These are phyloP conservation scores for Holacanthella duospinosa DNA, from an alignment of 2,888 invertebrate species.

Conservation along the genomic window DNA sequence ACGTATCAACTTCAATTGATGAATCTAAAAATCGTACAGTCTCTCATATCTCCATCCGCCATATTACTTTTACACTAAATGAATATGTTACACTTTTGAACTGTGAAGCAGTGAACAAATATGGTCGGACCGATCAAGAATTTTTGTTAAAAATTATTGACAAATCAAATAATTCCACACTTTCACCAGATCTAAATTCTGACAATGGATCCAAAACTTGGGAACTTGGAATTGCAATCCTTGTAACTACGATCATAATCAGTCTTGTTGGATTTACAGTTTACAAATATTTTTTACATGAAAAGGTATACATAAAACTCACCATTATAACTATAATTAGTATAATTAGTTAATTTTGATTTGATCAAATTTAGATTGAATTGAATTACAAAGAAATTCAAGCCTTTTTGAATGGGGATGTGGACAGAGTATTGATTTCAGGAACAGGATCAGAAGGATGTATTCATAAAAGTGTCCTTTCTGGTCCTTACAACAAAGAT, in stretches of 20 bases:
- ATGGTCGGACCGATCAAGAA: background rate
- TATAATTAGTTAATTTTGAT: background rate
- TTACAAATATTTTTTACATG: background rate
- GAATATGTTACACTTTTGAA: background rate
- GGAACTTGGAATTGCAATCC: background rate
- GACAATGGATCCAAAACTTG: background rate
- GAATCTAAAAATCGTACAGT: background rate
- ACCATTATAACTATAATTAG: background rate
- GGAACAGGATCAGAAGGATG: background rate
- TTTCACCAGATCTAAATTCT: background rate
- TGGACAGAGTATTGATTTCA: background rate
- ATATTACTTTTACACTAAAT: background rate
- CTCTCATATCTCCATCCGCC: background rate
- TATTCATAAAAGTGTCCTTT: background rate
- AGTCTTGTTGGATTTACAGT: background rate
- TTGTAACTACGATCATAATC: background rate
- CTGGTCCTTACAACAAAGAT: background rate
- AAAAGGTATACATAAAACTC: background rate
- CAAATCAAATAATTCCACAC: too few species aligned
- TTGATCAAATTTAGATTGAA: background rate
- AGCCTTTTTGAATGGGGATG: background rate
- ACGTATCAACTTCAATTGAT: background rate
- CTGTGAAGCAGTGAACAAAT: background rate
- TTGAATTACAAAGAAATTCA: background rate
- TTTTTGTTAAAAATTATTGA: background rate